phyloP scores from a whole-genome alignment of 35 echinoderm and acorn worm genomes.

The Heliocidaris tuberculata region DNA sequence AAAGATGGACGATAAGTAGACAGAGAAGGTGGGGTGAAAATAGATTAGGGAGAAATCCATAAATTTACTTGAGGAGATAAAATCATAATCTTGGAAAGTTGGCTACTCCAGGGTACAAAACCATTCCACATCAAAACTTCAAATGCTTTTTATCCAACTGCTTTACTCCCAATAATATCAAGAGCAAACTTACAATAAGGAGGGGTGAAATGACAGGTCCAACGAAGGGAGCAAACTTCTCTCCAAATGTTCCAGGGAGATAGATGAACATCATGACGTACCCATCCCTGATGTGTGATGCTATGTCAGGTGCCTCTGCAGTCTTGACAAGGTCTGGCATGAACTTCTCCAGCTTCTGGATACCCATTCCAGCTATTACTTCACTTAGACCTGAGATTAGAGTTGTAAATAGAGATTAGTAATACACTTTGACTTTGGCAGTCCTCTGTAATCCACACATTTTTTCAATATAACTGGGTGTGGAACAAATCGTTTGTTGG shows the following conservation, averaged over 20 bases:
- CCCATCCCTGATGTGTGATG: slow-evolving; percentile 87
- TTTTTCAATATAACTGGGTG: too few relatives aligned
- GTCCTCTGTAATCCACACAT: not conserved
- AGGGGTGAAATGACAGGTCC: slow-evolving; percentile 81
- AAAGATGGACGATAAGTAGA: too few relatives aligned
- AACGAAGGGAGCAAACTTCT: slow-evolving; percentile 75
- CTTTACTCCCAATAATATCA: too few relatives aligned
- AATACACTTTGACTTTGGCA: not conserved
- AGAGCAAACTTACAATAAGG: slow-evolving; percentile 58
- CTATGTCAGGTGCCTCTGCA: slow-evolving; percentile 85
- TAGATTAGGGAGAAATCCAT: too few relatives aligned
- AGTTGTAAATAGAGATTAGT: not conserved
- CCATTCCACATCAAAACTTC: too few relatives aligned
- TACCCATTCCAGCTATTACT: slow-evolving; percentile 91
- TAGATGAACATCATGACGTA: slow-evolving; percentile 99
- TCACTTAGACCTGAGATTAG: slow-evolving; percentile 83
- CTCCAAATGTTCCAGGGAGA: slow-evolving; percentile 94
- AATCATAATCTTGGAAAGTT: too few relatives aligned
- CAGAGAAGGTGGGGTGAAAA: too few relatives aligned
- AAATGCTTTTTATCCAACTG: too few relatives aligned
- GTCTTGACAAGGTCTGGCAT: slow-evolving; percentile 99
- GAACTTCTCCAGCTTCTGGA: slow-evolving; percentile 83
- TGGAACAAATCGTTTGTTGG: too few relatives aligned
- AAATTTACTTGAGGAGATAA: too few relatives aligned
- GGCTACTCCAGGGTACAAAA: too few relatives aligned